Evolutionary conservation across 2,113 vertebrate genomes (phyloP).

Genomic region (Ictalurus furcatus): DNA sequence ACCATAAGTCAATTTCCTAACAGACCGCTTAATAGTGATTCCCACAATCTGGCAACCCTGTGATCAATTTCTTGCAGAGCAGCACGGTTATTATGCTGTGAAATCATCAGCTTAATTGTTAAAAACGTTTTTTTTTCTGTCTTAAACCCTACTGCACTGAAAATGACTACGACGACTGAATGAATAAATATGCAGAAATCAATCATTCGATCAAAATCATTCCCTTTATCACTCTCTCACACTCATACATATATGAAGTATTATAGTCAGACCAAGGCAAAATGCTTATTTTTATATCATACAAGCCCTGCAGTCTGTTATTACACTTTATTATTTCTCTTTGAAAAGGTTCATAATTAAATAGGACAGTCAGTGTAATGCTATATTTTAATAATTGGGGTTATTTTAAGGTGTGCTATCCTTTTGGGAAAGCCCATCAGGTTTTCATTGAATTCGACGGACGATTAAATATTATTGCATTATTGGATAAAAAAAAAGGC

Average conservation of each 20-base stretch:
- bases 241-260: not conserved
- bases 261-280: not conserved
- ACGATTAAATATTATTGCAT: not conserved
- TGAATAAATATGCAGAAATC: not conserved
- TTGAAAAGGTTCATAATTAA: not conserved
- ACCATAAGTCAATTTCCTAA: not conserved
- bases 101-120: not conserved
- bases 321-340: not conserved
- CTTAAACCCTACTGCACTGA: not conserved
- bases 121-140: accelerated
- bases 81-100: not conserved
- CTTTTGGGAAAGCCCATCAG: not conserved
- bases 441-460: too few relatives aligned
- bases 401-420: not conserved
- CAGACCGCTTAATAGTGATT: too few relatives aligned
- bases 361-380: not conserved
- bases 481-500: not conserved
- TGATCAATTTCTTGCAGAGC: not conserved
- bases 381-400: not conserved
- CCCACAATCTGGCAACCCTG: slow-evolving; percentile 3
- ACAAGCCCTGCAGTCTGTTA: not conserved
- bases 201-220: not conserved
- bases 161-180: not conserved
- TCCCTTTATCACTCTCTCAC: not conserved
- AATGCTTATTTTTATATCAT: not conserved